Evolutionary conservation across 1,140 invertebrate species (phyloP).

Genomic region (Cardiocondyla obscurior): DNA sequence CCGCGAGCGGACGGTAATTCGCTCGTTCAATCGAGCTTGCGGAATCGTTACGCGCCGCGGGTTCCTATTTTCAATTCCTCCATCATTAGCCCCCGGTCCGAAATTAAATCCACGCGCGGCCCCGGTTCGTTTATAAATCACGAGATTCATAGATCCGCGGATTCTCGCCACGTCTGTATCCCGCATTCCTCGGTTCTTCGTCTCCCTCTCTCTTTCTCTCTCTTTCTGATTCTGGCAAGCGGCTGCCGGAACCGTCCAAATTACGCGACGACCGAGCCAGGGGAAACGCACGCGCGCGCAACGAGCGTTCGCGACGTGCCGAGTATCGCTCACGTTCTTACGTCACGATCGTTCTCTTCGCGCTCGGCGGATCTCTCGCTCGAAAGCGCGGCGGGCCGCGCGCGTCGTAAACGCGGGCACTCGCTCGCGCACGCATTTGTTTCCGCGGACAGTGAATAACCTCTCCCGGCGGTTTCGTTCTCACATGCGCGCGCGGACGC

Average conservation of each 20-base stretch:
- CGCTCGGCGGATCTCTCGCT: conserved; percentile 22
- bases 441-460: conserved; percentile 71
- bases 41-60: background rate
- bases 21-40: background rate
- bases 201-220: background rate
- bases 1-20: too few species aligned
- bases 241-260: conserved; percentile 5
- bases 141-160: conserved; percentile 1
- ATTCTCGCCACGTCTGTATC: background rate
- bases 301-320: background rate
- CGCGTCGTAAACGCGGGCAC: conserved; percentile 5
- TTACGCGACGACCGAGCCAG: conserved; percentile 1
- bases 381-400: conserved; percentile 3
- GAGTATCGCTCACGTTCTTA: conserved; percentile 7
- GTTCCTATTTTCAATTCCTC: background rate
- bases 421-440: conserved; percentile 11
- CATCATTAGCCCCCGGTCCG: background rate
- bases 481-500: conserved; percentile 20
- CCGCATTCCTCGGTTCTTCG: background rate
- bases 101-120: background rate
- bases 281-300: background rate
- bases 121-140: conserved; percentile 19
- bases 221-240: background rate
- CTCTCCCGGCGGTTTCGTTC: conserved; percentile 51
- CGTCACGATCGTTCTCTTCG: conserved; percentile 33